Evolutionary conservation across 2,113 vertebrate genomes (phyloP).

Genomic region (Callipepla californica): DNA sequence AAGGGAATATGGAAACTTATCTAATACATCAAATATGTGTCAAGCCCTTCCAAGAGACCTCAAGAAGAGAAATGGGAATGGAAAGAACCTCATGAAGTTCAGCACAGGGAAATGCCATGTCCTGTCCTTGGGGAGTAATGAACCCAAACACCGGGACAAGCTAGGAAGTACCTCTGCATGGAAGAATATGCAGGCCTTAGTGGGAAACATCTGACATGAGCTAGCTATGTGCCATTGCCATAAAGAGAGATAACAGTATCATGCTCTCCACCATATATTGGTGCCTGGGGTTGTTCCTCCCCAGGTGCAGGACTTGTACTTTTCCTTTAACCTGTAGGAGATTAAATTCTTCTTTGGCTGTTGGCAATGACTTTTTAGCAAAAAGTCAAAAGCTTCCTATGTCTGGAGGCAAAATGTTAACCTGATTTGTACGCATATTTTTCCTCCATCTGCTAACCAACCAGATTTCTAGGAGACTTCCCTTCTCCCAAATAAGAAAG

Average conservation of each 20-base stretch:
- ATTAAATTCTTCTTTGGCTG: not conserved
- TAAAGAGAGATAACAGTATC: not conserved
- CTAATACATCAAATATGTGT: not conserved
- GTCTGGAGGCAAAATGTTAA: slow-evolving; percentile 15
- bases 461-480: not conserved
- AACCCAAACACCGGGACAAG: not conserved
- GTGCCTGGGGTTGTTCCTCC: not conserved
- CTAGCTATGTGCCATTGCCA: rapidly evolving
- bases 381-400: not conserved
- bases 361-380: not conserved
- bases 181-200: rapidly evolving
- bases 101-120: rapidly evolving
- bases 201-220: not conserved
- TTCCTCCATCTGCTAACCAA: not conserved
- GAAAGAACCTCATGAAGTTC: not conserved
- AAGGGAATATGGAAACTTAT: not conserved
- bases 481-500: not conserved
- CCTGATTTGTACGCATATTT: not conserved
- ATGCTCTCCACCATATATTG: rapidly evolving
- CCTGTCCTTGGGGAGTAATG: not conserved
- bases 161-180: not conserved
- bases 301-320: rapidly evolving
- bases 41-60: not conserved
- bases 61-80: not conserved
- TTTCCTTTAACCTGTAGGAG: not conserved